phyloP scores from a whole-genome alignment of 2,797 vertebrate species.

The Mico argentatus region DNA sequence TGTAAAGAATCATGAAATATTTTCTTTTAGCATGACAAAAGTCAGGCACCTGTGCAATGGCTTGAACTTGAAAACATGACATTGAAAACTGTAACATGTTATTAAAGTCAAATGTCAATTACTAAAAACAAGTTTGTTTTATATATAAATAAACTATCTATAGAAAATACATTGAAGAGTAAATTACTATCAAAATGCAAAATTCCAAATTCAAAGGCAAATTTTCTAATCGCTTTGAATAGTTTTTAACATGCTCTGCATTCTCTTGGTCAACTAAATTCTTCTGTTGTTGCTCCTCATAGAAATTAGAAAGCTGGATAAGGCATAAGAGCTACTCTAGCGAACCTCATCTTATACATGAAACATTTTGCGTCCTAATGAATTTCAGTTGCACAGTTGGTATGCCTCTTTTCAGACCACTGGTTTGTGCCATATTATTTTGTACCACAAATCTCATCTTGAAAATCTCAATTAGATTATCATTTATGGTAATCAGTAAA shows the following conservation, averaged over 20 bases:
- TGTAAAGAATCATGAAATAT: background rate
- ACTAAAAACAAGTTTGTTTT: background rate
- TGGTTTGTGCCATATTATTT: background rate
- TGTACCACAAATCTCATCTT: background rate
- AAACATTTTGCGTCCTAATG: background rate
- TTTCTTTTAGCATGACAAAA: background rate
- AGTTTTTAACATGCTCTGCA: background rate
- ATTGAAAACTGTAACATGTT: background rate
- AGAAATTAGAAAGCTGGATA: background rate
- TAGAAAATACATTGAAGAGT: background rate
- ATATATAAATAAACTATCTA: constrained; percentile 12
- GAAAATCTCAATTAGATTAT: background rate
- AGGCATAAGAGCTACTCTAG: background rate
- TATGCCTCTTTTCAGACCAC: background rate
- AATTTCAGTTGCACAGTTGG: background rate
- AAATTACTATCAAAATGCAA: constrained; percentile 11
- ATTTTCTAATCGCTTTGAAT: background rate
- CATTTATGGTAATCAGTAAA: background rate
- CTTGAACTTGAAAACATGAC: background rate
- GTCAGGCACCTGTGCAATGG: background rate
- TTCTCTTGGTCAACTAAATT: background rate
- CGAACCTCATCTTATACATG: background rate
- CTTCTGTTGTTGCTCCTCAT: background rate
- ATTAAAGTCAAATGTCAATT: constrained; percentile 41
- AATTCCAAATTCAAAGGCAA: background rate